Base-by-base conservation (phyloP, 1,140 invertebrate genomes). In the Drosophila novamexicana region DNA sequence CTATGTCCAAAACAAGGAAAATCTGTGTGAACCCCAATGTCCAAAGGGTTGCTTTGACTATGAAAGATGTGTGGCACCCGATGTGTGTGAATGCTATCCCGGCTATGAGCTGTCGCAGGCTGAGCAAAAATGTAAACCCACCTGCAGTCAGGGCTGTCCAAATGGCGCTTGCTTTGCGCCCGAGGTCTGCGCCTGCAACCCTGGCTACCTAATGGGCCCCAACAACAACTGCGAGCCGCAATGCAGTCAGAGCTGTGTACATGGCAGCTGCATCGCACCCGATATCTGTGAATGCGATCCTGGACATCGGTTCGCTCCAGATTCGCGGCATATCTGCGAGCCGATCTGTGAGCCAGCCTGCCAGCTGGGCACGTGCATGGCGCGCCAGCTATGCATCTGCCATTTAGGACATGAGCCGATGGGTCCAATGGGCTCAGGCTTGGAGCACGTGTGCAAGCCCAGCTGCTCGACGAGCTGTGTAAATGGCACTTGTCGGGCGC, bases 81-180 rank as follows among this genome's bases (percentile, higher is more conserved):
- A 76, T 16, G 4, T 22, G 3, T 91, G 86, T 29, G 63, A 83
- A 14, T 91, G 90, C 40, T 70, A 70, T 18, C 40, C 67, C 2
- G 90, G 86, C 1, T 83, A 85, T 42, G 70, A 74, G 52, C 0
- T 7, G 1, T 6, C 14, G 1, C 72, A 12, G 1, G 6, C 14
- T 0, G 66, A 16, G 18, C 10, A 18, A 0, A 91, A 85, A 78
- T 95, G 94, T 74, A 29, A 86, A 10, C 94, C 94, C 2, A 92
- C 93, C 3, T 95, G 94, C 78, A 89, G 78, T 6, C 69, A 90
- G 16, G 93, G 92, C 1, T 95, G 95, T 74, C 7, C 34, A 0
- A 94, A 95, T 72, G 94, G 93, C 0, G 79, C 91, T 12, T 96
- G 95, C 82, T 80, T 90, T 14, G 92, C 91, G 0, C 95, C 95